These are phyloP conservation scores for Lepidonotus clava DNA, from an alignment of 2,888 invertebrate species.

Conservation along the genomic window DNA sequence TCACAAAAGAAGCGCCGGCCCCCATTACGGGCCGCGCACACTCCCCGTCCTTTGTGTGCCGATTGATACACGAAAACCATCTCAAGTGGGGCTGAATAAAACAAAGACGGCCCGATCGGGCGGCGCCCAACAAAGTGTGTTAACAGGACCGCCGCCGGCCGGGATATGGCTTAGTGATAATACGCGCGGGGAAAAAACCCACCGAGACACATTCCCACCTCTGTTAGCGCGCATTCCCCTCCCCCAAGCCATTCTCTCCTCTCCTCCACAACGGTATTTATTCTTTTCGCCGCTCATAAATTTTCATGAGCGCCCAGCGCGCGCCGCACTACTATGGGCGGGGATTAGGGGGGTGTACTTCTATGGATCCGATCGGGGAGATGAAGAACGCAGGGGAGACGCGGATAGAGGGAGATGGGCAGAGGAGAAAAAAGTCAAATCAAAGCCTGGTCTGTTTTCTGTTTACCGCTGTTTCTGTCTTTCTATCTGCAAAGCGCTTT, in stretches of 20 bases:
- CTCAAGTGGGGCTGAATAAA: slow-evolving; percentile 42
- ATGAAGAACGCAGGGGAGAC: neutral
- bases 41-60: slow-evolving; percentile 21
- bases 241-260: neutral
- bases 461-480: neutral
- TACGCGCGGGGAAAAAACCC: slow-evolving; percentile 27
- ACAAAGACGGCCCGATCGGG: slow-evolving; percentile 36
- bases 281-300: neutral
- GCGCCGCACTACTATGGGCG: neutral
- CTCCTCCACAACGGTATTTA: neutral
- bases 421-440: slow-evolving; percentile 23
- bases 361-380: neutral
- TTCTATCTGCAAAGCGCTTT: neutral
- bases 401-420: neutral
- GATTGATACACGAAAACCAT: slow-evolving; percentile 49
- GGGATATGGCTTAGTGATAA: slow-evolving; percentile 52
- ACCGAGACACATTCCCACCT: slow-evolving; percentile 33
- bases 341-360: neutral
- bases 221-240: slow-evolving; percentile 5
- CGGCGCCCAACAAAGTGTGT: slow-evolving; percentile 33
- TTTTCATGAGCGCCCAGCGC: neutral
- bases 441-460: slow-evolving; percentile 13
- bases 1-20: neutral
- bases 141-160: slow-evolving; percentile 27
- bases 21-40: slow-evolving; percentile 32